Conservation (phyloP, 2,113 vertebrate species). For the Pteronura brasiliensis region DNA sequence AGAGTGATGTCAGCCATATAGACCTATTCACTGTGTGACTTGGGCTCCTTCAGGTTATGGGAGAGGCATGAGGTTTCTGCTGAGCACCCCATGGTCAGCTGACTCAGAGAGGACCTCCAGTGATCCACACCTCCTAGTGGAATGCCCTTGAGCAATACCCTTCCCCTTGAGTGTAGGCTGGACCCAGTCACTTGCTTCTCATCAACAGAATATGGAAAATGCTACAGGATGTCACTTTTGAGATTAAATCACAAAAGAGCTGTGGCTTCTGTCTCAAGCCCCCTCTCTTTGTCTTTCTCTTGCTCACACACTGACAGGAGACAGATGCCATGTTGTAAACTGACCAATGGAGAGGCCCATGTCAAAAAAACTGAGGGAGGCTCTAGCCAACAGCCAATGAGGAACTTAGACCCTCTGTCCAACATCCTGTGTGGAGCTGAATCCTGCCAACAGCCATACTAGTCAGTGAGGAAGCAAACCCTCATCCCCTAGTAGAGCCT, state of each 20-base stretch:
- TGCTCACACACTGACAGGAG: not conserved
- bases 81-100: too few species aligned
- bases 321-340: not conserved
- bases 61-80: not conserved
- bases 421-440: not conserved
- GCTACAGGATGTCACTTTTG: not conserved
- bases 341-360: not conserved
- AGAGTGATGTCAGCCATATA: not conserved
- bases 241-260: not conserved
- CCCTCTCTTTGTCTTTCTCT: not conserved
- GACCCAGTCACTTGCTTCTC: not conserved
- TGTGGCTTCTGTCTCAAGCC: not conserved
- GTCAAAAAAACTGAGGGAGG: not conserved
- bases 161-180: not conserved
- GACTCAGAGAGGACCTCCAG: not conserved
- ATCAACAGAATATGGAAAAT: not conserved
- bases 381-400: not conserved
- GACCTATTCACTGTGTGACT: not conserved
- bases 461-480: not conserved
- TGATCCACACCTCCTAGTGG: not conserved
- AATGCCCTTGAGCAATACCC: not conserved
- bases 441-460: not conserved
- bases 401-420: not conserved
- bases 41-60: not conserved
- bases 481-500: not conserved